Conservation (phyloP, 1,140 invertebrate genomes). For the Heliconius himera region DNA sequence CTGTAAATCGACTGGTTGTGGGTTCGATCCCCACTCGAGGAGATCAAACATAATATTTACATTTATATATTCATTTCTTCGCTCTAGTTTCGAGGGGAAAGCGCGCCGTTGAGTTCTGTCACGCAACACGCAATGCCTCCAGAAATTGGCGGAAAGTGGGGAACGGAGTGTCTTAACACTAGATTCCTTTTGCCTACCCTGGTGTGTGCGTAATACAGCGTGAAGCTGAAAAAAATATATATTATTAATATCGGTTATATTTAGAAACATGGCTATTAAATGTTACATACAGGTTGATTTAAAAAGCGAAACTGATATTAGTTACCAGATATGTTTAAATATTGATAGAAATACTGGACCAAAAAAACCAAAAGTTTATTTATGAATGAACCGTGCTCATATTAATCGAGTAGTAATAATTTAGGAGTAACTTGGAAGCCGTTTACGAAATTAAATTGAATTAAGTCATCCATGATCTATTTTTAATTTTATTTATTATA, state of each 20-base stretch:
- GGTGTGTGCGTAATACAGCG: too few relatives aligned
- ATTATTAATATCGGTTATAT: background rate
- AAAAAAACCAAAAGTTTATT: background rate
- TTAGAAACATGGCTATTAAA: background rate
- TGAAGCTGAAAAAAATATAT: too few relatives aligned
- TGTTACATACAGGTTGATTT: background rate
- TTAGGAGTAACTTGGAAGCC: background rate
- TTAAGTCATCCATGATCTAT: background rate
- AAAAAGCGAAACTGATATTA: background rate
- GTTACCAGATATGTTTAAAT: background rate
- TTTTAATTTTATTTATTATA: background rate
- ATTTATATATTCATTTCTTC: too few relatives aligned
- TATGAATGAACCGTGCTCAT: background rate
- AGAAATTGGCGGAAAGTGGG: too few relatives aligned
- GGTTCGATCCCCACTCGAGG: too few relatives aligned
- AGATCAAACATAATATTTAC: too few relatives aligned
- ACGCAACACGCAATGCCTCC: too few relatives aligned
- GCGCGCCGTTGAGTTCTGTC: too few relatives aligned
- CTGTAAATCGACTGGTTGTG: too few relatives aligned
- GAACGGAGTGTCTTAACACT: too few relatives aligned
- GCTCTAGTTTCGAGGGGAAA: too few relatives aligned
- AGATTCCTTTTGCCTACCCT: too few relatives aligned
- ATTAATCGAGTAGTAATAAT: slow-evolving; percentile 1
- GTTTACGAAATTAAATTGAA: background rate
- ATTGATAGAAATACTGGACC: background rate